A percentile compares a stretch with the other conserved stretches of the same genome.
Conservation (phyloP, 2,113 vertebrate species). For the Elgaria multicarinata region DNA sequence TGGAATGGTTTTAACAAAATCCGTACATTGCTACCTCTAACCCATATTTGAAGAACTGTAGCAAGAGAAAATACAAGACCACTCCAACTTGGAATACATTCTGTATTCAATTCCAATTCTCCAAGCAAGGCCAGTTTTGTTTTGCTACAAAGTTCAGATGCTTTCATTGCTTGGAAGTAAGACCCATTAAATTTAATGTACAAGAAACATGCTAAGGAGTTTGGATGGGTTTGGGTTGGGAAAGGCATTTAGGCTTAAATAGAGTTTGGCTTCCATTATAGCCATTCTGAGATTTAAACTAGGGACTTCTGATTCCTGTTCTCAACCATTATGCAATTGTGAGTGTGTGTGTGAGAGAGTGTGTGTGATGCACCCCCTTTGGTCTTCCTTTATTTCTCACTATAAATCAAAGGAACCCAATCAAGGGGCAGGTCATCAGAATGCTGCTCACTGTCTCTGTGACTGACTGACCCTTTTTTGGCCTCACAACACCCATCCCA, state of each 20-base stretch:
- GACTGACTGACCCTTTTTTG: too few species aligned
- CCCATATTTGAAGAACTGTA: conserved; percentile 21
- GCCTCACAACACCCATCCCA: too few species aligned
- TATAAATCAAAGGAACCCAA: too few species aligned
- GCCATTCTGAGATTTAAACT: background rate
- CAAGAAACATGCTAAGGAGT: background rate
- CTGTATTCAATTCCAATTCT: background rate
- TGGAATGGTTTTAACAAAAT: too few species aligned
- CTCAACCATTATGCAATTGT: background rate
- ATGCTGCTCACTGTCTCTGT: too few species aligned
- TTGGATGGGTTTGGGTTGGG: background rate
- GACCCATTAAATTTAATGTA: background rate
- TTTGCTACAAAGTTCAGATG: background rate
- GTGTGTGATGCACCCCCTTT: too few species aligned
- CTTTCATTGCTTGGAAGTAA: background rate
- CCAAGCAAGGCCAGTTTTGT: background rate
- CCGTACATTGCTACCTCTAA: too few species aligned
- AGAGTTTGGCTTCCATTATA: background rate
- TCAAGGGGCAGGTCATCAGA: too few species aligned
- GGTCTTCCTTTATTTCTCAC: too few species aligned
- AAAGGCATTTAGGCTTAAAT: background rate
- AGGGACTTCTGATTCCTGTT: background rate
- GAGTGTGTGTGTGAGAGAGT: background rate
- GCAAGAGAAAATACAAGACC: background rate
- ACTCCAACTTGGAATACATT: background rate